Conservation (phyloP, 2,888 invertebrate species). For the Oegoconia quadripuncta region DNA sequence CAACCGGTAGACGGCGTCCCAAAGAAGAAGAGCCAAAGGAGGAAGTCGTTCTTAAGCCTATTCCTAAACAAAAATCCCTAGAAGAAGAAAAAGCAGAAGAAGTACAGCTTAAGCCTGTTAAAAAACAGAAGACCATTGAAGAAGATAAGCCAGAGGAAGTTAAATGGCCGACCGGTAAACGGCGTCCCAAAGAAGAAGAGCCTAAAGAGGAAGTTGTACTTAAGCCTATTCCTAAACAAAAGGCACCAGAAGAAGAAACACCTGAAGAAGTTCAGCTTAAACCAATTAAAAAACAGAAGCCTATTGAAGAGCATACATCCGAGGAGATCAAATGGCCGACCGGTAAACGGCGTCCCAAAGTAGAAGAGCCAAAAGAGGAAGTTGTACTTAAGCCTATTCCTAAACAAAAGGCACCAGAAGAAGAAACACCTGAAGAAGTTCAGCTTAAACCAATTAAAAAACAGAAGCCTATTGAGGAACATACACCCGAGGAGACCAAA, state of each 20-base stretch:
- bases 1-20: slow-evolving; percentile 29
- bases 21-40: slow-evolving; percentile 43
- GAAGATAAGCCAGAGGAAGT: slow-evolving; percentile 37
- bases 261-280: slow-evolving; percentile 36
- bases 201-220: slow-evolving; percentile 39
- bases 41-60: slow-evolving; percentile 67
- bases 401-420: slow-evolving; percentile 34
- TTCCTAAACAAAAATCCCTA: slow-evolving; percentile 25
- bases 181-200: slow-evolving; percentile 38
- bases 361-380: slow-evolving; percentile 45
- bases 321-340: slow-evolving; percentile 39
- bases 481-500: slow-evolving; percentile 46
- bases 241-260: slow-evolving; percentile 53
- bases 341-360: slow-evolving; percentile 39
- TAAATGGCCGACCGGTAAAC: slow-evolving; percentile 30
- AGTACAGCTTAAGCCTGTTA: slow-evolving; percentile 46
- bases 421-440: slow-evolving; percentile 32
- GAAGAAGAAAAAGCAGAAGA: slow-evolving; percentile 35
- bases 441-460: slow-evolving; percentile 23
- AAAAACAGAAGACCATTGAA: slow-evolving; percentile 31
- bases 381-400: slow-evolving; percentile 45
- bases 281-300: slow-evolving; percentile 31
- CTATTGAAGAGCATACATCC: slow-evolving; percentile 30
- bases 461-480: slow-evolving; percentile 36
- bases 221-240: slow-evolving; percentile 44